A percentile compares a stretch with the other conserved stretches of the same genome.
These are phyloP conservation scores for Hoplodrina ambigua DNA, from an alignment of 2,888 invertebrate species.

Conservation along the genomic window DNA sequence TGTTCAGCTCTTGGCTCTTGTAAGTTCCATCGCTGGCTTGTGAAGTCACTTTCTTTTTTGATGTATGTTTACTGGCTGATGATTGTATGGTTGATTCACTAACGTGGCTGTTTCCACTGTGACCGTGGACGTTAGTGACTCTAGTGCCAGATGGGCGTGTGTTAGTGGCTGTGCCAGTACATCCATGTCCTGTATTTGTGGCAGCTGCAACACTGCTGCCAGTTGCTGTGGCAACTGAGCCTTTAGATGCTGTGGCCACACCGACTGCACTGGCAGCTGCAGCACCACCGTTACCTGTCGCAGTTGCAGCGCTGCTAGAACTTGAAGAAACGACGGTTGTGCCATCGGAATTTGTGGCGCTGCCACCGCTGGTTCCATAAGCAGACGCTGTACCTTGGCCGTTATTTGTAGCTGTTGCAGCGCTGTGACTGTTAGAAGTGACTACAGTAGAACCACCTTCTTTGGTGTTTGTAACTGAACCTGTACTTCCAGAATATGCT, in stretches of 20 bases:
- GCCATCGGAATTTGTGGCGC: not conserved
- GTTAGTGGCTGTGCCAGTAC: not conserved
- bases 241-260: too few relatives aligned
- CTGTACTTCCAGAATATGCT: too few relatives aligned
- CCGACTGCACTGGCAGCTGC: not conserved
- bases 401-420: not conserved
- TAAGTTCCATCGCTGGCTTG: not conserved
- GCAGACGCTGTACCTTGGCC: not conserved
- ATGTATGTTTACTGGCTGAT: not conserved
- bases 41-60: not conserved
- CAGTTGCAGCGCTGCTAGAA: not conserved
- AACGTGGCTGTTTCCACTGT: not conserved
- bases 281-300: not conserved
- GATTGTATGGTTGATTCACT: not conserved
- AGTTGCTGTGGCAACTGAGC: not conserved
- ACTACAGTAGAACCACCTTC: too few relatives aligned
- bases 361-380: not conserved
- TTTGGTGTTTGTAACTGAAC: too few relatives aligned
- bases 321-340: not conserved
- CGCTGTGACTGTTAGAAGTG: too few relatives aligned
- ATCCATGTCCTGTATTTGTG: not conserved
- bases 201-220: not conserved
- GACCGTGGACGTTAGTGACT: not conserved
- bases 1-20: not conserved
- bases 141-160: not conserved